Percentiles rank a stretch among this genome's conserved stretches.
Conservation (phyloP, 2,888 invertebrate species). For the Unio pictorum region DNA sequence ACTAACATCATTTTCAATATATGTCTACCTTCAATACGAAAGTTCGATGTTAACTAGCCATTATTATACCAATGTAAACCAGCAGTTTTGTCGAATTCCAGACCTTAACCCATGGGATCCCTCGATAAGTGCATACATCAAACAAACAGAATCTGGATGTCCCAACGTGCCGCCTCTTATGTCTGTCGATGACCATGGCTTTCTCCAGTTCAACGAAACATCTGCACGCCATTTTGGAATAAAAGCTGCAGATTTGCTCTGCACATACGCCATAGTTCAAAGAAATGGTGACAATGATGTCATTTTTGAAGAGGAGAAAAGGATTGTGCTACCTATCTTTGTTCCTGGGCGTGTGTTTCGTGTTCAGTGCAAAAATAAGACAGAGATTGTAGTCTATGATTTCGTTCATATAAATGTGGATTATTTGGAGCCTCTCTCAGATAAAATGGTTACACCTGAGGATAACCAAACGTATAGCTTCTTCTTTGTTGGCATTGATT, state of each 20-base stretch:
- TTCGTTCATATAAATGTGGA: slow-evolving; percentile 22
- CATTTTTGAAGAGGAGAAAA: background rate
- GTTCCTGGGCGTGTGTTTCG: slow-evolving; percentile 12
- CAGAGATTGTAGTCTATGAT: slow-evolving; percentile 13
- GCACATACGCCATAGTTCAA: too few relatives aligned
- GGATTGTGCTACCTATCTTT: slow-evolving; percentile 19
- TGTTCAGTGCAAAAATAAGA: slow-evolving; percentile 12
- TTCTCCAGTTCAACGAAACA: slow-evolving; percentile 12
- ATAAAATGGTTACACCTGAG: slow-evolving; percentile 2
- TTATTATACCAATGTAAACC: too few relatives aligned
- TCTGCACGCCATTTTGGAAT: background rate
- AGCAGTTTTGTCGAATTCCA: too few relatives aligned
- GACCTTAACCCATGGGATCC: too few relatives aligned
- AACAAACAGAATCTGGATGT: too few relatives aligned
- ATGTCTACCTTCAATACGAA: too few relatives aligned
- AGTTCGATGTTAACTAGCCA: too few relatives aligned
- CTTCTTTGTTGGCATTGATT: slow-evolving; percentile 24
- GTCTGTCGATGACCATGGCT: slow-evolving; percentile 16
- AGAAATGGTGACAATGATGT: slow-evolving; percentile 1
- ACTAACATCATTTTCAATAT: too few relatives aligned
- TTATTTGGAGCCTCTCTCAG: slow-evolving; percentile 4
- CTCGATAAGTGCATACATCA: too few relatives aligned
- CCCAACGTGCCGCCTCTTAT: slow-evolving; percentile 4
- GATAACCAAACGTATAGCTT: slow-evolving; percentile 17
- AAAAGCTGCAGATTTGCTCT: too few relatives aligned